These are phyloP conservation scores for Andrena praecox DNA, from an alignment of 2,888 invertebrate species.

Conservation along the genomic window DNA sequence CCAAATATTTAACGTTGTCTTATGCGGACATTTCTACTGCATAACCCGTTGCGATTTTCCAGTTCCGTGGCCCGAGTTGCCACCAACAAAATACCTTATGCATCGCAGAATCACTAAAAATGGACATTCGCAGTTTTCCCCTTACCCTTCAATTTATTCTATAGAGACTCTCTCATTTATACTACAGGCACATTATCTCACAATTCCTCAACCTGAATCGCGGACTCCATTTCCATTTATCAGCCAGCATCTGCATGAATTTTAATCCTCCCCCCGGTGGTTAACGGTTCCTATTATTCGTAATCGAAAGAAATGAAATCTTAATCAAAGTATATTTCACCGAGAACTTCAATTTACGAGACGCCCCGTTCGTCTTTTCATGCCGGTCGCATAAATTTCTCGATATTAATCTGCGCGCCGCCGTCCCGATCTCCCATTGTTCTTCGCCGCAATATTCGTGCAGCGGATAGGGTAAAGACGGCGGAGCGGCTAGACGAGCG, in stretches of 20 bases:
- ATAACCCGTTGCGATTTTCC: too few species aligned
- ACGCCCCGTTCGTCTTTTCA: neutral
- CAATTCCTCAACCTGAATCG: constrained; percentile 1
- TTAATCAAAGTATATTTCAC: constrained; percentile 9
- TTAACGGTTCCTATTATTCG: neutral
- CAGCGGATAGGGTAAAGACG: neutral
- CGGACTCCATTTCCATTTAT: neutral
- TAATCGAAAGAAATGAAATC: constrained; percentile 1
- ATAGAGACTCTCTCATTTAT: neutral
- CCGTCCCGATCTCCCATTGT: constrained; percentile 30
- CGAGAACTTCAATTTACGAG: constrained; percentile 6
- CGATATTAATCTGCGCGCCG: constrained; percentile 22
- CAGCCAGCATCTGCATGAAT: neutral
- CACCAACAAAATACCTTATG: too few species aligned
- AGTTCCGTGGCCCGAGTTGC: too few species aligned
- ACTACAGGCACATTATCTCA: neutral
- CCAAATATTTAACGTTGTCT: too few species aligned
- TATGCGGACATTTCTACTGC: too few species aligned
- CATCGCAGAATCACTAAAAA: too few species aligned
- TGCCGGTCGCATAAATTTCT: constrained; percentile 14
- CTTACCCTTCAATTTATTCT: too few species aligned
- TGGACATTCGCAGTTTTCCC: too few species aligned
- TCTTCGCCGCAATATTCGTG: neutral
- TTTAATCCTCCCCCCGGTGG: neutral
- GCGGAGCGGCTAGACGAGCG: neutral